Evolutionary conservation across 2,797 vertebrate genomes (phyloP).

Genomic region (Anguilla megastoma): DNA sequence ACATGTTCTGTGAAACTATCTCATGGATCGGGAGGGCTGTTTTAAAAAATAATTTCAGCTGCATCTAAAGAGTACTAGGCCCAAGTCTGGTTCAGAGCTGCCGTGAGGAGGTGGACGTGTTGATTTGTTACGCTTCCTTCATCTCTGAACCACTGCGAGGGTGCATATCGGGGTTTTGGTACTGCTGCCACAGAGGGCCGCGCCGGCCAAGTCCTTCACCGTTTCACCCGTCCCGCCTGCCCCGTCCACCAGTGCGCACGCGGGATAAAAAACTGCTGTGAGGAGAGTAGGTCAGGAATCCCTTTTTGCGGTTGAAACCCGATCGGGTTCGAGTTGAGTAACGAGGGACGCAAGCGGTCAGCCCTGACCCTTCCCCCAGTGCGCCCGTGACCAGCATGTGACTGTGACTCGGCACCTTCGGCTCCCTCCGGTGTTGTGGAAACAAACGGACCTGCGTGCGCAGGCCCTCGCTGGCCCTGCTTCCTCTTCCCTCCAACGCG

Average conservation of each 20-base stretch:
- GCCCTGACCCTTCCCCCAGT: slow-evolving; percentile 18
- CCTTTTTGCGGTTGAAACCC: neutral
- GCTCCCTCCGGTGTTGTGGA: neutral
- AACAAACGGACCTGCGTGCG: neutral
- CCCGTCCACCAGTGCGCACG: neutral
- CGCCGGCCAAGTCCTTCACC: too few relatives aligned
- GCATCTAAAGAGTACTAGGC: too few relatives aligned
- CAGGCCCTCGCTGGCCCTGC: neutral
- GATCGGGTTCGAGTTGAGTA: neutral
- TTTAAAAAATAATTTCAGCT: too few relatives aligned
- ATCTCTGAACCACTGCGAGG: neutral
- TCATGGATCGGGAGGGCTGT: too few relatives aligned
- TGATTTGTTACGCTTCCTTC: neutral
- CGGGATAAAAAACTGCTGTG: neutral
- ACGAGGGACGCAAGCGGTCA: neutral
- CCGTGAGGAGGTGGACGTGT: neutral
- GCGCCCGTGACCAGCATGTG: neutral
- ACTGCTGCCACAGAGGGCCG: too few relatives aligned
- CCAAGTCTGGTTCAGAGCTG: too few relatives aligned
- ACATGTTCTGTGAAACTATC: too few relatives aligned
- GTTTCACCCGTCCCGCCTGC: neutral
- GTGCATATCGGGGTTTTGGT: neutral
- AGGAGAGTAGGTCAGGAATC: neutral
- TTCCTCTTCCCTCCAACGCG: neutral
- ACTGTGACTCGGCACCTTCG: slow-evolving; percentile 27